Evolutionary conservation across 2,797 vertebrate genomes (phyloP).

Genomic region (Syndactyla subalaris): DNA sequence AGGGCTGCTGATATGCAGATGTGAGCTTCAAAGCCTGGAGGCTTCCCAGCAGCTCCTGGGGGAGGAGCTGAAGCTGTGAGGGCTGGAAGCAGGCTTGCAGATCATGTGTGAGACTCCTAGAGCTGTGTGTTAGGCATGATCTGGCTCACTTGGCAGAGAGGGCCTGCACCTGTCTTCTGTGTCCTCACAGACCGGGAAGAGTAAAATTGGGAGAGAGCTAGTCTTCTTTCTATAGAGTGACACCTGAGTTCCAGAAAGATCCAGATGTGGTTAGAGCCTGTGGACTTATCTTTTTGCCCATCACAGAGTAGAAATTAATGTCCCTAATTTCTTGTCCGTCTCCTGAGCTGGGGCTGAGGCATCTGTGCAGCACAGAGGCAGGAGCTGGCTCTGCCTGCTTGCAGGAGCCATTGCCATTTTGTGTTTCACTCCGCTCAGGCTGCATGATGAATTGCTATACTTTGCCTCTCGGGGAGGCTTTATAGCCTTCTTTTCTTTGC

Average conservation of each 20-base stretch:
- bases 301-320: background rate
- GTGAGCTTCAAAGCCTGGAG: background rate
- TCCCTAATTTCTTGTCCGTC: background rate
- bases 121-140: background rate
- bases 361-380: background rate
- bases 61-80: background rate
- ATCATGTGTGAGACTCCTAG: background rate
- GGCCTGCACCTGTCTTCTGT: rapidly evolving
- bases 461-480: background rate
- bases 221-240: background rate
- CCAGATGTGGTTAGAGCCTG: background rate
- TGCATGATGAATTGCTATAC: background rate
- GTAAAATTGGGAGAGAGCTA: background rate
- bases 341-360: background rate
- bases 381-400: background rate
- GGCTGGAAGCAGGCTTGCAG: background rate
- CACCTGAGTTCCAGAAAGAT: background rate
- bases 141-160: background rate
- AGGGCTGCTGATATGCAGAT: background rate
- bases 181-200: background rate
- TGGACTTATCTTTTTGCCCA: background rate
- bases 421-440: background rate
- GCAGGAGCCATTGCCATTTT: background rate
- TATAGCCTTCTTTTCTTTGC: background rate
- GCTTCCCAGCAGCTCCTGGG: background rate